These are phyloP conservation scores for Perca fluviatilis DNA, from an alignment of 2,113 vertebrate species.

Conservation along the genomic window DNA sequence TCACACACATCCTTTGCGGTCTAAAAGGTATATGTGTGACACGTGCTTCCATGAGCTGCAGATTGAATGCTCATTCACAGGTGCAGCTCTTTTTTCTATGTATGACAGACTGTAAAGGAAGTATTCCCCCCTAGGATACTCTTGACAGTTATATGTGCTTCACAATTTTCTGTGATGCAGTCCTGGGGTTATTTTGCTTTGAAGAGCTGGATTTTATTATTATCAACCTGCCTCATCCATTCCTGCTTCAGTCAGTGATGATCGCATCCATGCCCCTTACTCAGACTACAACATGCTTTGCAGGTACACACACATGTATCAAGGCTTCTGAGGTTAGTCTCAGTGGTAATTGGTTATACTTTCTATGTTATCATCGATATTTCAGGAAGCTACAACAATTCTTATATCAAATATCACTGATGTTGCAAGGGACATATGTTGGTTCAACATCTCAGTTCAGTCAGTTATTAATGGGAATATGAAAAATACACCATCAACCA, in stretches of 20 bases:
- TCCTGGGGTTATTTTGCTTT: not conserved
- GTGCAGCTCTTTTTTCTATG: conserved; percentile 2
- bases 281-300: not conserved
- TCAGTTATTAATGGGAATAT: not conserved
- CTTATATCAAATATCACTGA: not conserved
- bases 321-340: not conserved
- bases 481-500: not conserved
- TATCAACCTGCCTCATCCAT: not conserved
- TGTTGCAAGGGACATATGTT: not conserved
- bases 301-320: not conserved
- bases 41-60: not conserved
- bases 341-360: not conserved
- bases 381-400: not conserved
- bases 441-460: not conserved
- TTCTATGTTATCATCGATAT: not conserved
- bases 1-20: not conserved
- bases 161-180: not conserved
- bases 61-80: not conserved
- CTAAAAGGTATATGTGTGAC: not conserved
- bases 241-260: conserved; percentile 13
- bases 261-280: not conserved
- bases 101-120: not conserved
- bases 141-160: not conserved
- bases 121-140: not conserved
- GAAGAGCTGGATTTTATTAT: conserved; percentile 1